Conservation (phyloP, 2,888 invertebrate species). For the Noctua pronuba region DNA sequence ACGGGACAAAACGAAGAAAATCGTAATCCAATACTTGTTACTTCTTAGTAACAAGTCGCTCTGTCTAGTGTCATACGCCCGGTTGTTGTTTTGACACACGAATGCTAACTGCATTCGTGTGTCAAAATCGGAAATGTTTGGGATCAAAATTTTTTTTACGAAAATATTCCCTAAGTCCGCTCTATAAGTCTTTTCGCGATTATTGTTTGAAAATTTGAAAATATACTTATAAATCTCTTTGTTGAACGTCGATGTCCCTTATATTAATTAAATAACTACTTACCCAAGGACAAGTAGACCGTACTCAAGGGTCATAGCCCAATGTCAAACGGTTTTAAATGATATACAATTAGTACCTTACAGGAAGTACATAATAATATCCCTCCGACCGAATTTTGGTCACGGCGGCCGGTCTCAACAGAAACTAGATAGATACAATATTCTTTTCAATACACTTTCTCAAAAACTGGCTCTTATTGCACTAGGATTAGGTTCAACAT, state of each 20-base stretch:
- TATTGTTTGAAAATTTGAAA: too few species aligned
- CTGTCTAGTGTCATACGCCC: background rate
- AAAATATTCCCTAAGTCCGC: background rate
- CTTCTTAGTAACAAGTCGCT: too few species aligned
- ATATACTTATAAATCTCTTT: too few species aligned
- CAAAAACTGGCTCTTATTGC: too few species aligned
- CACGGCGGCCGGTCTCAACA: background rate
- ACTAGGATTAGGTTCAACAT: too few species aligned
- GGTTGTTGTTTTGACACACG: too few species aligned
- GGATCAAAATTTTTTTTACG: background rate
- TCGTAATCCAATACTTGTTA: too few species aligned
- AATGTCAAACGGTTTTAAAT: background rate
- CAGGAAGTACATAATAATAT: slow-evolving; percentile 7
- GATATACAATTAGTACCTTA: background rate
- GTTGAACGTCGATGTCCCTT: background rate
- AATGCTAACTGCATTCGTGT: too few species aligned
- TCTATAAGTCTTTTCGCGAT: background rate
- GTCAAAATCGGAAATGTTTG: background rate
- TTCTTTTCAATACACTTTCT: too few species aligned
- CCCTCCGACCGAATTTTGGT: background rate
- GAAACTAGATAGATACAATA: background rate
- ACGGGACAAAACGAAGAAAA: too few species aligned
- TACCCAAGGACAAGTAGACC: background rate
- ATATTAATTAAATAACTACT: background rate
- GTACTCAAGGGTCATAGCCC: background rate